Base-by-base conservation (phyloP, 2,797 vertebrate species). In the Xenopus petersii region DNA sequence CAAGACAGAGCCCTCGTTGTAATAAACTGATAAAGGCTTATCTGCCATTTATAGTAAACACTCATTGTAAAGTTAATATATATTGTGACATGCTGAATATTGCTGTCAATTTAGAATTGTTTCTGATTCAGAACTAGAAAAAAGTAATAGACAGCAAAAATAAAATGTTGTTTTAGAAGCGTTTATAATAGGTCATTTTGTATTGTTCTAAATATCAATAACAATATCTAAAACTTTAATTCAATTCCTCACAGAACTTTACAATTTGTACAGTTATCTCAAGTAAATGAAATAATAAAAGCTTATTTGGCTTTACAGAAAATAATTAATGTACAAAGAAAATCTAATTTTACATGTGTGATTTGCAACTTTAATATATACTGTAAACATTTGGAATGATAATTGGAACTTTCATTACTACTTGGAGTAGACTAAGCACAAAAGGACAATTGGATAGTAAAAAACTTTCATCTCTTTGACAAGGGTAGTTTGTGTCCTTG, bases 51-150 rank as follows among this genome's bases (percentile, higher is more conserved):
- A 78, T 49, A 69, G 75, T 78, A 78, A 78, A 78, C 66, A 73
- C 75, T 46, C 64, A 78, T 78, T 78, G 70, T 73, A 73, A 64
- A 78, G 71, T 73, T 78, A 78, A 73, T 70, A 64, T 65, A 78
- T 70, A 59, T 63, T 69, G 71, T 73, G 71, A 73, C 71, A 73
- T 64, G 59, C 42, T 26, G 51, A 64, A 78, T 48, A 78, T 78
- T 73, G 73, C 60, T 64, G 60, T 70, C 70, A 73, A 70, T 69
- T 73, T 59, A 12, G 64, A 58, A 78, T 49, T 64, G 65, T 68
- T 77, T 73, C 26, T 51, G 60, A 51, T 78, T 77, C 36, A 63
- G 73, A 73, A 59, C 59, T 56, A 78, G 60, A 58, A 73, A 67
- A 69, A 48, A 46, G 55, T 69, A 60, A 68, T 70, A 59, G 60